These are phyloP conservation scores for Elanoides forficatus DNA, from an alignment of 2,113 vertebrate species.

Conservation along the genomic window DNA sequence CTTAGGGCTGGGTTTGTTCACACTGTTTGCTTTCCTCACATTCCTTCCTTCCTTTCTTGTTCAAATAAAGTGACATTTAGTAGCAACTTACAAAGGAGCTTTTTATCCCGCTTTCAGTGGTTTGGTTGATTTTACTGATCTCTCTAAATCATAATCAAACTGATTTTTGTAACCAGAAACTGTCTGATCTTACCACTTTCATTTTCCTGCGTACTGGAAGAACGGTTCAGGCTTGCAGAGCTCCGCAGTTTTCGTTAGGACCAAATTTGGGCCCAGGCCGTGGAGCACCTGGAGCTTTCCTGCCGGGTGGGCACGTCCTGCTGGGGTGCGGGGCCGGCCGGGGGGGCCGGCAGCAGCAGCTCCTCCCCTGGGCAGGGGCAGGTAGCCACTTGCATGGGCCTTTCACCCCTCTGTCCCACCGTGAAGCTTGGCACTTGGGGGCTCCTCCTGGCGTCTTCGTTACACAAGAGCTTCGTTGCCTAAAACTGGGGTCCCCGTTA, in stretches of 20 bases:
- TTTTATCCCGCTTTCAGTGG: background rate
- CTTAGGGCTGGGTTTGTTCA: background rate
- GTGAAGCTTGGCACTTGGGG: background rate
- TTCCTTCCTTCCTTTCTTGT: background rate
- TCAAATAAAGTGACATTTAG: slow-evolving; percentile 3
- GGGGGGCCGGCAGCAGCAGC: background rate
- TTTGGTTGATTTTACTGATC: slow-evolving; percentile 44
- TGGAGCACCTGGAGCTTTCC: background rate
- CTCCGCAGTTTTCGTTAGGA: background rate
- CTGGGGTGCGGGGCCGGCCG: too few species aligned
- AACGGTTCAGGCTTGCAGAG: background rate
- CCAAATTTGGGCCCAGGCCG: background rate
- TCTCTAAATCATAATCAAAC: slow-evolving; percentile 38
- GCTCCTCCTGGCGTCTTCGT: background rate
- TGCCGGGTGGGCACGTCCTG: fast-evolving
- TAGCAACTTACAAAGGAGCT: slow-evolving; percentile 1
- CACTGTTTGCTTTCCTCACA: slow-evolving; percentile 5
- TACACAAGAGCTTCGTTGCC: background rate
- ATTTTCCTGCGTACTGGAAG: background rate
- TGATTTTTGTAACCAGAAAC: slow-evolving; percentile 17
- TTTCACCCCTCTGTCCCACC: fast-evolving
- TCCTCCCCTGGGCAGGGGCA: too few species aligned
- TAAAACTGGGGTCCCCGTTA: fast-evolving
- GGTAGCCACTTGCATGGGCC: fast-evolving
- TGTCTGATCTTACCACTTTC: background rate